phyloP scores from a whole-genome alignment of 2,113 vertebrate genomes.

The Columba livia region DNA sequence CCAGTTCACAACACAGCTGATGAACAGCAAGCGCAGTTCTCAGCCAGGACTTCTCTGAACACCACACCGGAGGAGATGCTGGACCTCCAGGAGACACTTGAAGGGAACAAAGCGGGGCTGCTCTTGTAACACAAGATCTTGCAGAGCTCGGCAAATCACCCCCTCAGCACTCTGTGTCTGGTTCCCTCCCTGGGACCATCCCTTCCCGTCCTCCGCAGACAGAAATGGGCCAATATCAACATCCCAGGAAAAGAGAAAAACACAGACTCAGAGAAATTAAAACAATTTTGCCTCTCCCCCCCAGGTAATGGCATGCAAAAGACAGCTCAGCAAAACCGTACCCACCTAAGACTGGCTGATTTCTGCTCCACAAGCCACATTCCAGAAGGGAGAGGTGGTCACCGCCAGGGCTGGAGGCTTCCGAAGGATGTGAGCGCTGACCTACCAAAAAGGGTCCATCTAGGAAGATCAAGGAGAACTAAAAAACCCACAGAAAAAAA shows the following conservation, averaged over 20 bases:
- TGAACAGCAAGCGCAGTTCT: not conserved
- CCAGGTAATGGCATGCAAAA: not conserved
- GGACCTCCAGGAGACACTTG: not conserved
- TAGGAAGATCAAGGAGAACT: not conserved
- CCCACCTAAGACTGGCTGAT: not conserved
- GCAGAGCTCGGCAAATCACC: not conserved
- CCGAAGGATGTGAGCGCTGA: not conserved
- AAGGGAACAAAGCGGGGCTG: not conserved
- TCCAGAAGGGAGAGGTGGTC: not conserved
- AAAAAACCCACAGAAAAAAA: not conserved
- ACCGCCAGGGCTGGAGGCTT: not conserved
- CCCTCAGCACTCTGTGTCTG: not conserved
- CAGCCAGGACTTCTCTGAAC: accelerated
- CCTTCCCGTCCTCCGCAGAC: not conserved
- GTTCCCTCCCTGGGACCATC: not conserved
- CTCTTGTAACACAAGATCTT: not conserved
- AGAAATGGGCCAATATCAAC: not conserved
- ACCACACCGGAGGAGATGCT: not conserved
- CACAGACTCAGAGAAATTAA: not conserved
- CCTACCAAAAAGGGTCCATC: not conserved
- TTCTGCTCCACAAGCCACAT: not conserved
- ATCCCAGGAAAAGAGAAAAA: not conserved
- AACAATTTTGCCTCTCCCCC: not conserved
- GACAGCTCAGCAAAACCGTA: not conserved
- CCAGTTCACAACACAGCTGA: accelerated